Evolutionary conservation across 2,113 vertebrate genomes (phyloP).

Genomic region (Chroicocephalus ridibundus): DNA sequence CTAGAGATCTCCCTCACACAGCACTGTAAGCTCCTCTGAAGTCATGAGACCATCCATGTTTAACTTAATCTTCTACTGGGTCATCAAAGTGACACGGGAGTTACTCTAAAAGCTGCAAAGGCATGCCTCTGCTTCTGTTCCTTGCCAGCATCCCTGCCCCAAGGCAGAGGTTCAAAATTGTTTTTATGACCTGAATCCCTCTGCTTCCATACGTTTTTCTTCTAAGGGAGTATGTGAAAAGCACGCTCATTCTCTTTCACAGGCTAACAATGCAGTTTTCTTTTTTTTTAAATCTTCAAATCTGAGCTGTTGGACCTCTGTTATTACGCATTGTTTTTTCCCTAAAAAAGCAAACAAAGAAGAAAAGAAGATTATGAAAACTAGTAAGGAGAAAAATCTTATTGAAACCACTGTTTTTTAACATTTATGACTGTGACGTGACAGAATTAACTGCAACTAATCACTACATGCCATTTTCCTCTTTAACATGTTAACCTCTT

Average conservation of each 20-base stretch:
- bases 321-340: not conserved
- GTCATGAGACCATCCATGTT: not conserved
- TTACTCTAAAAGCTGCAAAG: not conserved
- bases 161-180: not conserved
- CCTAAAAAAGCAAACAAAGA: fast-evolving
- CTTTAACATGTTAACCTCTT: not conserved
- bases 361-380: not conserved
- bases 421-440: not conserved
- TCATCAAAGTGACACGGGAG: not conserved
- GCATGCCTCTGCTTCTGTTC: not conserved
- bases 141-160: not conserved
- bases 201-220: not conserved
- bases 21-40: not conserved
- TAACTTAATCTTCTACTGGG: not conserved
- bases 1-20: not conserved
- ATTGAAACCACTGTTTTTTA: not conserved
- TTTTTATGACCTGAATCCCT: not conserved
- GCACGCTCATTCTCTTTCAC: not conserved
- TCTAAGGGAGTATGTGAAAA: not conserved
- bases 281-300: not conserved
- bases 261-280: not conserved
- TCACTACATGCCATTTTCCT: not conserved
- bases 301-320: not conserved
- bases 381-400: not conserved
- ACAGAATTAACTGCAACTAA: not conserved